Percentiles rank a stretch among this genome's conserved stretches.
Evolutionary conservation across 1,140 invertebrate genomes (phyloP).

Genomic region (Drosophila chauvacae): DNA sequence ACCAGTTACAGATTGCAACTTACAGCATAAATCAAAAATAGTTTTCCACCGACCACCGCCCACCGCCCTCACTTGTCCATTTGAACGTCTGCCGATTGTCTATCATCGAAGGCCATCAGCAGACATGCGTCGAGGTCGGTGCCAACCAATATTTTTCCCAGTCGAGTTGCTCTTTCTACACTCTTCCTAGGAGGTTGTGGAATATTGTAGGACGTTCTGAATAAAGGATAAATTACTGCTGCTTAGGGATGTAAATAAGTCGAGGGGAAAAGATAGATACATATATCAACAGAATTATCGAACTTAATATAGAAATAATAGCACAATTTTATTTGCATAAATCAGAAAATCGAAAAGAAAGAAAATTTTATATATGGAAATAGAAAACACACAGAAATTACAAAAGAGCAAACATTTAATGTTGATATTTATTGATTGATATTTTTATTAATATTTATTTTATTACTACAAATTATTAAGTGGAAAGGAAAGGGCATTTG

Average conservation of each 20-base stretch:
- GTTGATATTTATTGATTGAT: no score
- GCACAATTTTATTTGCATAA: no score
- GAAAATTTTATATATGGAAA: no score
- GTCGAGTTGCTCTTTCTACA: not conserved
- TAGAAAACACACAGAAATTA: no score
- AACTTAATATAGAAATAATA: no score
- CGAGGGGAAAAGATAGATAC: not conserved
- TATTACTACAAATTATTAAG: not conserved
- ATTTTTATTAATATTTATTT: not conserved
- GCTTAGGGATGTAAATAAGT: not conserved
- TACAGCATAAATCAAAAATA: constrained; percentile 71
- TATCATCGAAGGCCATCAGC: constrained; percentile 74
- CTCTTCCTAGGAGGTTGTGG: not conserved
- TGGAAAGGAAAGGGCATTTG: not conserved
- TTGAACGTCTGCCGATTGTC: constrained; percentile 65
- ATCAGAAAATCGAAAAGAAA: no score
- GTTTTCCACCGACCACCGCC: not conserved
- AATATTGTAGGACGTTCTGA: not conserved
- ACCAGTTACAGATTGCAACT: constrained; percentile 47
- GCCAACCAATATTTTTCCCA: constrained; percentile 15
- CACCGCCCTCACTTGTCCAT: constrained; percentile 11
- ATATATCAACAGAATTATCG: no score
- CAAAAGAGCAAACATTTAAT: no score
- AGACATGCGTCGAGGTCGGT: constrained; percentile 7
- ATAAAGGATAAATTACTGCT: not conserved